A percentile compares a stretch with the other conserved stretches of the same genome.
Evolutionary conservation across 2,888 invertebrate species (phyloP).

Genomic region (Ormyrus labotus): DNA sequence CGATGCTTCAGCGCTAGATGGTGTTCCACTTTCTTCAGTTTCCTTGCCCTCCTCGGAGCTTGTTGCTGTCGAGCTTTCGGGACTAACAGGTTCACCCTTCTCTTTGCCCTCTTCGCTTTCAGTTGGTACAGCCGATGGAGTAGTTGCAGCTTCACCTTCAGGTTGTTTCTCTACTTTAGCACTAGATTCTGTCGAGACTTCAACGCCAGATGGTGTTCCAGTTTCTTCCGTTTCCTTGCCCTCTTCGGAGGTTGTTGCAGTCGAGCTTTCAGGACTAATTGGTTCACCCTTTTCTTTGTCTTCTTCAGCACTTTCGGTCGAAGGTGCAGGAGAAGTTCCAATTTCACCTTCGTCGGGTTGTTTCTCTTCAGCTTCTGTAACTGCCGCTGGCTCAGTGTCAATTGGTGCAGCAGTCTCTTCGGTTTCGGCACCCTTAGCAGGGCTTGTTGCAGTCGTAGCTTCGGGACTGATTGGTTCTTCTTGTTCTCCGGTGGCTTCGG

Average conservation of each 20-base stretch:
- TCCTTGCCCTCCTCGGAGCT: neutral
- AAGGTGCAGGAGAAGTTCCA: too few species aligned
- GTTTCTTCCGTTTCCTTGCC: neutral
- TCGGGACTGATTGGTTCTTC: too few species aligned
- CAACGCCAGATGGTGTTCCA: neutral
- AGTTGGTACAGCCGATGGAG: too few species aligned
- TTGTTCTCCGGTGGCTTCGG: too few species aligned
- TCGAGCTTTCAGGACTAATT: neutral
- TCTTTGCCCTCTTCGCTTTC: too few species aligned
- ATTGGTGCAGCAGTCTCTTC: neutral
- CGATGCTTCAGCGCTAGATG: conserved; percentile 5
- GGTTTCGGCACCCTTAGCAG: neutral
- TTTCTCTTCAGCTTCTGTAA: neutral
- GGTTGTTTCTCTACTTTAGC: conserved; percentile 19
- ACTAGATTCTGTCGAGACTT: neutral
- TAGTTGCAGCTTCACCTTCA: neutral
- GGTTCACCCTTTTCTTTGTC: neutral
- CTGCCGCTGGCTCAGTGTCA: neutral
- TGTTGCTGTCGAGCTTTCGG: neutral
- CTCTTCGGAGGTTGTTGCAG: neutral
- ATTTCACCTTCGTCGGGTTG: too few species aligned
- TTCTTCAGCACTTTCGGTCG: neutral
- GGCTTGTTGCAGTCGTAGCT: too few species aligned
- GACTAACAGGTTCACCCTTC: conserved; percentile 8
- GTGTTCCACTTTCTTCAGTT: conserved; percentile 9